Evolutionary conservation across 2,888 invertebrate genomes (phyloP).

Genomic region (Agrochola circellaris): DNA sequence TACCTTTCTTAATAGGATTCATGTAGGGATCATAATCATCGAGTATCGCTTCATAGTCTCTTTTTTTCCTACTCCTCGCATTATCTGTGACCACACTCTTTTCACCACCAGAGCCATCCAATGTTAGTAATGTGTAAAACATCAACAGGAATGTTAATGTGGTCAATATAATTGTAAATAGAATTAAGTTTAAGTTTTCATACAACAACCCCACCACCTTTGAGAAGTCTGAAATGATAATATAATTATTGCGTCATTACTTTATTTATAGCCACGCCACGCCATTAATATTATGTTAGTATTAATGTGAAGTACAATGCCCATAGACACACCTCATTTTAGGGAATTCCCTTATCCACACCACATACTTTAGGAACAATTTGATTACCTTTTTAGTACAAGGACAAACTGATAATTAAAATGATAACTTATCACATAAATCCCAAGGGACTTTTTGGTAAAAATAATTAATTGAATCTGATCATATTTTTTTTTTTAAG

Average conservation of each 20-base stretch:
- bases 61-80: constrained; percentile 50
- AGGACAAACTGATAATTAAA: constrained; percentile 39
- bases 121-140: constrained; percentile 80
- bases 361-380: constrained; percentile 3
- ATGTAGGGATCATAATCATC: constrained; percentile 59
- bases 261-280: constrained; percentile 23
- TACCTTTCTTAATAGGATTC: constrained; percentile 60
- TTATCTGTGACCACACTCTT: constrained; percentile 46
- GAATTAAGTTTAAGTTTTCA: constrained; percentile 74
- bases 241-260: constrained; percentile 42
- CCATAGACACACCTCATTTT: constrained; percentile 19
- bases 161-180: constrained; percentile 74
- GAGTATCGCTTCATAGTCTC: constrained; percentile 49
- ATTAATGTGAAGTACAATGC: constrained; percentile 18
- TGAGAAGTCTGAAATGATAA: constrained; percentile 81
- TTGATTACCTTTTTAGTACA: constrained; percentile 25
- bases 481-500: not conserved
- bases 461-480: not conserved
- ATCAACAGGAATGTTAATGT: constrained; percentile 75
- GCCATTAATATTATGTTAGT: constrained; percentile 30
- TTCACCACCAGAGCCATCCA: constrained; percentile 64
- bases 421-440: constrained; percentile 34
- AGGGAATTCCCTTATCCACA: constrained; percentile 44
- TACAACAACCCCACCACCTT: constrained; percentile 81
- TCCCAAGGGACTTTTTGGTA: constrained; percentile 31